These are phyloP conservation scores for Heliothis subflexa DNA, from an alignment of 1,140 invertebrate genomes.

Conservation along the genomic window DNA sequence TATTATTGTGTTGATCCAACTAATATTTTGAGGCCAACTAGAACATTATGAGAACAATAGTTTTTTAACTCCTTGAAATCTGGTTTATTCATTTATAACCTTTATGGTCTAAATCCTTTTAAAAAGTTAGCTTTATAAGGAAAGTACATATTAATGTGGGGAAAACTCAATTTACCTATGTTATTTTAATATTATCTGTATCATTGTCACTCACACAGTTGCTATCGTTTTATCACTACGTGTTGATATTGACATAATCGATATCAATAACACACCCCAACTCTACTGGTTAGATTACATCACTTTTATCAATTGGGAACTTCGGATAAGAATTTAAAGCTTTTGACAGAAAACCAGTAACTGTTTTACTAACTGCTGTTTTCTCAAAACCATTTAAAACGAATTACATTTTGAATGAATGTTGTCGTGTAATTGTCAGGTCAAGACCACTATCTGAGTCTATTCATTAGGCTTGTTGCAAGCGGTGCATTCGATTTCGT, in stretches of 20 bases:
- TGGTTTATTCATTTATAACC: no score
- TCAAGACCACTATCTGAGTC: constrained; percentile 11
- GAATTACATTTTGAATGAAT: background rate
- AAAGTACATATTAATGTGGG: no score
- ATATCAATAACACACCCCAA: constrained; percentile 7
- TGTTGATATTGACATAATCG: constrained; percentile 22
- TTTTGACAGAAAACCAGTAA: no score
- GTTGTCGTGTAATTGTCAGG: background rate
- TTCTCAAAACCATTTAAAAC: no score
- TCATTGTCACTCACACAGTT: background rate
- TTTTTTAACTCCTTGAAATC: no score
- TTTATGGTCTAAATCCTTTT: no score
- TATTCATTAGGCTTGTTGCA: background rate
- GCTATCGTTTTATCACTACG: background rate
- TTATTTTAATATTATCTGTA: background rate
- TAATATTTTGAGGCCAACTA: background rate
- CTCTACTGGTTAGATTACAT: constrained; percentile 1
- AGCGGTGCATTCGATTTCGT: constrained; percentile 18
- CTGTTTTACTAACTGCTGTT: no score
- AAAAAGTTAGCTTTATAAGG: no score
- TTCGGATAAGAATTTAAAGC: no score
- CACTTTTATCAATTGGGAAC: background rate
- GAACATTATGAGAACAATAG: no score
- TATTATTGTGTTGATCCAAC: constrained; percentile 20
- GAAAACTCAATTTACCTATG: background rate